Evolutionary conservation across 2,888 invertebrate genomes (phyloP).

Genomic region (Cerceris ruficornis): DNA sequence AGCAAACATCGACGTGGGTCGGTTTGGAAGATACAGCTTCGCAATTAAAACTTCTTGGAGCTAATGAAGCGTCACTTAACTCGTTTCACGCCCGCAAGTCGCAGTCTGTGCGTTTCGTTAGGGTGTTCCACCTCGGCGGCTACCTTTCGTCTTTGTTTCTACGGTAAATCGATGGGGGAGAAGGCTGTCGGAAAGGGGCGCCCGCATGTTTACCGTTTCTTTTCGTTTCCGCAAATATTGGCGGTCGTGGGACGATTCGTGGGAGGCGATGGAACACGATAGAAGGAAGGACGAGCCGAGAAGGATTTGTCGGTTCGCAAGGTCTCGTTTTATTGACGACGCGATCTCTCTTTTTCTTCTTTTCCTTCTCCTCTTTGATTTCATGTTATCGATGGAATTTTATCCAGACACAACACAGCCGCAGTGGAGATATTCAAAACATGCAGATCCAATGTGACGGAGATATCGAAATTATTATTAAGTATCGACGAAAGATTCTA

Average conservation of each 20-base stretch:
- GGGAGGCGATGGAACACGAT: constrained; percentile 42
- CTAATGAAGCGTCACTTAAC: constrained; percentile 34
- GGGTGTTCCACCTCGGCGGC: constrained; percentile 3
- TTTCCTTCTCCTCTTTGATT: neutral
- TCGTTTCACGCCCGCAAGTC: neutral
- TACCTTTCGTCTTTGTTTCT: constrained; percentile 6
- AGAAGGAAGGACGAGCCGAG: constrained; percentile 2
- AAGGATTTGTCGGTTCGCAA: constrained; percentile 25
- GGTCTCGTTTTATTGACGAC: constrained; percentile 25
- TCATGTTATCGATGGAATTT: neutral
- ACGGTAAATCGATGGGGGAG: neutral
- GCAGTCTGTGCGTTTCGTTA: constrained; percentile 19
- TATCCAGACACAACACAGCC: neutral
- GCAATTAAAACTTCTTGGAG: constrained; percentile 28
- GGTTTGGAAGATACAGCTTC: constrained; percentile 6
- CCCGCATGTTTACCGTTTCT: constrained; percentile 59
- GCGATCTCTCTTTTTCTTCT: constrained; percentile 1
- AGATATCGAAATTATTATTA: too few species aligned
- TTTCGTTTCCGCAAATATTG: constrained; percentile 71
- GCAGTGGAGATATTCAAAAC: too few species aligned
- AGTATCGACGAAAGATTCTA: too few species aligned
- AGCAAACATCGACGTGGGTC: constrained; percentile 25
- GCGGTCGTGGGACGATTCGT: constrained; percentile 65
- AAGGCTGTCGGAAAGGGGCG: neutral
- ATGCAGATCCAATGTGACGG: too few species aligned